Percentiles rank a stretch among this genome's conserved stretches.
Conservation (phyloP, 2,888 invertebrate genomes). For the Lepidocyrtinus sp. region DNA sequence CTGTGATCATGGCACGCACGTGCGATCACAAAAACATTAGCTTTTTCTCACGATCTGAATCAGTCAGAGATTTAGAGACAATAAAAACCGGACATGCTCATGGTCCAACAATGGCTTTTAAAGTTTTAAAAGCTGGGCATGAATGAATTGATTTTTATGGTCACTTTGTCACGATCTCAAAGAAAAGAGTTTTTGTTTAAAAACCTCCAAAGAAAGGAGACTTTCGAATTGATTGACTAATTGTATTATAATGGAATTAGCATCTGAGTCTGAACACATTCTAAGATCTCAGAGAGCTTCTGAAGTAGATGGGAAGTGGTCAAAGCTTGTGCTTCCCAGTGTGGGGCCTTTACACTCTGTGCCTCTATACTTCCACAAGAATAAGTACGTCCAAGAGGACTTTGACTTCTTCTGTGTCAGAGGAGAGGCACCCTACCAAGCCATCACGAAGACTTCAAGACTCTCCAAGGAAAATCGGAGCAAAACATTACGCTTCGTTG, state of each 20-base stretch:
- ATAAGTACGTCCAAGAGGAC: constrained; percentile 43
- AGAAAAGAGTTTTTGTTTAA: too few species aligned
- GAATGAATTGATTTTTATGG: constrained; percentile 55
- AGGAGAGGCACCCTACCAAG: constrained; percentile 47
- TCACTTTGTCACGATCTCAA: constrained; percentile 50
- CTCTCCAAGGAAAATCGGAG: constrained; percentile 16
- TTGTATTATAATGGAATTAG: constrained; percentile 52
- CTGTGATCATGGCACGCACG: too few species aligned
- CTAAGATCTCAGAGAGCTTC: too few species aligned
- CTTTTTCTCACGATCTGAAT: constrained; percentile 53
- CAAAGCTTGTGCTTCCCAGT: constrained; percentile 56
- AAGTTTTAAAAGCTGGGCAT: too few species aligned
- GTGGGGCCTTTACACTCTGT: constrained; percentile 42
- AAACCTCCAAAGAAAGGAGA: too few species aligned
- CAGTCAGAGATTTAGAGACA: constrained; percentile 16
- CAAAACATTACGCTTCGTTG: too few species aligned
- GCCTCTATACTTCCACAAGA: constrained; percentile 41
- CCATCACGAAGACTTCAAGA: too few species aligned
- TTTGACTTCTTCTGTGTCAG: constrained; percentile 45
- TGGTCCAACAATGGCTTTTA: too few species aligned
- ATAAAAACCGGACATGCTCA: constrained; percentile 41
- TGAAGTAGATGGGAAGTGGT: constrained; percentile 52
- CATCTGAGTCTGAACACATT: constrained; percentile 22
- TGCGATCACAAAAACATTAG: constrained; percentile 34
- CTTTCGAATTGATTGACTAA: constrained; percentile 43